Base-by-base conservation (phyloP, 2,888 invertebrate genomes). In the Drosophila kambysellisi region DNA sequence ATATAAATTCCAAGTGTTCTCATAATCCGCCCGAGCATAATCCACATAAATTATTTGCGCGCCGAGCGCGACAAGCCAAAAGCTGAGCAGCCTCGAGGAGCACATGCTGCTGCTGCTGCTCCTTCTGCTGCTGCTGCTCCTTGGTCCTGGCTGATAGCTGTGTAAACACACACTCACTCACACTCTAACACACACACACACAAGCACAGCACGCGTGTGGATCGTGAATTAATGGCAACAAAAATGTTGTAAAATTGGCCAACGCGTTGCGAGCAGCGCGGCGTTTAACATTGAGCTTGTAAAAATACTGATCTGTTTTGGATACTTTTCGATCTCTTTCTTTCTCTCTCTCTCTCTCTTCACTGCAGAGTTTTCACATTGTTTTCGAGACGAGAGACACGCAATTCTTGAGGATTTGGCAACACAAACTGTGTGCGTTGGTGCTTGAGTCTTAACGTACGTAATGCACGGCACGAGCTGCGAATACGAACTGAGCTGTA, bases 1-100 rank as follows among this genome's bases (percentile, higher is more conserved):
- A 93, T 96, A 96, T 93, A 95, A 94, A 92, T 95, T 95, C 94
- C 95, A 95, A 70, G 95, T 95, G 92, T 95, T 95, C 91, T 95
- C 95, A 93, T 95, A 94, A 91, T 95, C 94, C 90, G 93, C 92
- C 75, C 91, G 86, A 77, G 89, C 93, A 83, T 92, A 92, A 92
- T 93, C 93, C 91, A 93, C 92, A 91, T 91, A 88, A 82, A 92
- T 88, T 79, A 92, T 85, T 71, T 90, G 83, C 52, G 89, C 74
- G 65, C 76, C 76, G 63, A 87, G 78, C 70, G 81, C 33, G 63
- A 88, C 76, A 35, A 88, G 80, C 77, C 87, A 75, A 37, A 61
- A 65, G 61, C 67, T 70, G 58, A 69, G 64, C 71, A 85, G 81
- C 66, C 83, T 70, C 46, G 17, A 56, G 58, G 62, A 59, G 79